Evolutionary conservation across 2,113 vertebrate genomes (phyloP), one percentile per base, ranked within the genome.

Genomic region (Progne subis): DNA sequence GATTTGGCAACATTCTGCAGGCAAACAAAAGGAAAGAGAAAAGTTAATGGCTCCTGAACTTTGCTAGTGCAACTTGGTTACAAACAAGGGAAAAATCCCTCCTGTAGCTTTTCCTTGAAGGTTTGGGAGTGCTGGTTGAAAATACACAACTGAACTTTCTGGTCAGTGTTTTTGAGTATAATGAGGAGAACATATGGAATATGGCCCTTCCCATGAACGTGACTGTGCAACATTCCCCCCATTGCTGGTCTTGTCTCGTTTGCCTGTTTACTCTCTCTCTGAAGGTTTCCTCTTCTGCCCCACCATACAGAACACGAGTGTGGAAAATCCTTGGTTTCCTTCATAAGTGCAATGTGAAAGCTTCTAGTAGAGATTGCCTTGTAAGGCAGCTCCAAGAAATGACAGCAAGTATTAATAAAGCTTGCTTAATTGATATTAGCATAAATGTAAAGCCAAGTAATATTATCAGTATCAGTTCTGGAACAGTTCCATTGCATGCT

Each of bases 381-480:
- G 34, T n/a, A 77, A 88, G 29, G n/a, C 56, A 86, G 32, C 76
- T 67, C 60, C 50, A 47, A 88, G 41, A 82, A 95, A 85, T 68
- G 28, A 75, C 68, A 87, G 32, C 31, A 53, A 61, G 18, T 85
- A 76, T 59, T 94, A 91, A 85, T 91, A 65, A 95, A 92, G 47
- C 43, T 47, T 70, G 52, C 52, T 88, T 94, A 85, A 94, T 88
- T 88, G 59, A 14, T 90, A 88, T 86, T 95, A 90, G 26, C 82
- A 86, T 95, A 90, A 93, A 67, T 17, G 50, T 59, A 88, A 88
- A 91, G 67, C 67, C 75, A 93, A 49, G 39, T 90, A 82, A 59
- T 74, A 67, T 91, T 70, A 82, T 67, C 82, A 77, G 29, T 90
- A 94, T 92, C 47, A 47, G 46, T 86, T 64, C 63, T 97, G 96